Evolutionary conservation across 2,888 invertebrate genomes (phyloP), one percentile per base, ranked within the genome.

Genomic region (Anarsia innoxiella): DNA sequence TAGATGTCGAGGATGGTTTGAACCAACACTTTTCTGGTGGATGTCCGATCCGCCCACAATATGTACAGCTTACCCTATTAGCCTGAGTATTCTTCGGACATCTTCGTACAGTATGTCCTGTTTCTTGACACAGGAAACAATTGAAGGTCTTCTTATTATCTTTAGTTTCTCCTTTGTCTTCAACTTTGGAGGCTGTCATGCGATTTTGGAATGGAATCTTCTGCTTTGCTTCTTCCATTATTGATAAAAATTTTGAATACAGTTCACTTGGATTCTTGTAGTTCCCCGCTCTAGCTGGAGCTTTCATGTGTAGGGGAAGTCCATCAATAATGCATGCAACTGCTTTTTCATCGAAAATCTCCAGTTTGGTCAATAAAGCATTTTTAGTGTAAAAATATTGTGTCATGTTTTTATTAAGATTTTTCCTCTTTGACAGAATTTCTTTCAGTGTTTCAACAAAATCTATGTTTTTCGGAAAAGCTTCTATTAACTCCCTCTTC

Each of bases 271-370:
- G 29, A 2, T 29, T 29, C 3, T 2, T 9, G 26, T 12, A 28
- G 9, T 28, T 28, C 3, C 28, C 38, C 1, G 41, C 41, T n/a
- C 36, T n/a, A 1, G 41, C 41, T 6, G 41, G n/a, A 1, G 36
- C 19, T 16, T 12, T 23, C 23, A 41, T 31, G 9, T 36, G 29
- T 1, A 27, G 1, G 1, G 41, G 41, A n/a, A 38, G 15, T 2
- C 41, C 41, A 15, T 41, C 41, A 13, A 41, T 38, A 4, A 41
- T 8, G 10, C 38, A 41, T 0, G 41, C 31, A 4, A 41, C 41
- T 0, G 36, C 38, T 10, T 38, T 38, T 13, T 36, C 36, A 4
- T 9, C 35, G 1, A 1, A 2, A 10, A 41, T 31, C 11, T 36
- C 36, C 3, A 38, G 15, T 26, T 12, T 31, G 5, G 23, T 38